A percentile compares a stretch with the other conserved stretches of the same genome.
Conservation (phyloP, 2,888 invertebrate species). For the Cantharis rufa region DNA sequence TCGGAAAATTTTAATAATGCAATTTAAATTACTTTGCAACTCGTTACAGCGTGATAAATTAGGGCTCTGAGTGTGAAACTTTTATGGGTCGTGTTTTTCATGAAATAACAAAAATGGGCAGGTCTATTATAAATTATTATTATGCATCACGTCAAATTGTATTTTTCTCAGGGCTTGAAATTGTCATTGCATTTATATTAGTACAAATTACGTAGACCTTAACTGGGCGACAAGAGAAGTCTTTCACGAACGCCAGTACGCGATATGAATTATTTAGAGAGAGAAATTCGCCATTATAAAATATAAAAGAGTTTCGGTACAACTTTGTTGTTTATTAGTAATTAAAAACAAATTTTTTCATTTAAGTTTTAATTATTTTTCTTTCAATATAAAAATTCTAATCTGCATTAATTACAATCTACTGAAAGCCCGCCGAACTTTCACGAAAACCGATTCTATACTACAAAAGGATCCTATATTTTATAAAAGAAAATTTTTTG, state of each 20-base stretch:
- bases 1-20: conserved; percentile 24
- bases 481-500: neutral
- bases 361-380: neutral
- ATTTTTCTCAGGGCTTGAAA: conserved; percentile 14
- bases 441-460: neutral
- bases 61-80: conserved; percentile 25
- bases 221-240: conserved; percentile 19
- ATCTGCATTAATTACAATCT: neutral
- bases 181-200: conserved; percentile 26
- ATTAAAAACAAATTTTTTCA: neutral
- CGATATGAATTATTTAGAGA: conserved; percentile 23
- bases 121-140: conserved; percentile 16
- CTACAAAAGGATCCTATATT: neutral
- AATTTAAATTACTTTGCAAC: conserved; percentile 28
- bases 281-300: conserved; percentile 10
- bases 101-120: neutral
- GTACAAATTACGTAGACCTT: conserved; percentile 23
- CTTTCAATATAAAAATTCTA: neutral
- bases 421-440: neutral
- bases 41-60: conserved; percentile 19
- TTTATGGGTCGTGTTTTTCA: conserved; percentile 12
- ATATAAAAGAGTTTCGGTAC: conserved; percentile 14
- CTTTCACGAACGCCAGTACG: conserved; percentile 18
- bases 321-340: conserved; percentile 9
- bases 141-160: conserved; percentile 11